Evolutionary conservation across 2,113 vertebrate species (phyloP).

Genomic region (Pachycephala philippinensis): DNA sequence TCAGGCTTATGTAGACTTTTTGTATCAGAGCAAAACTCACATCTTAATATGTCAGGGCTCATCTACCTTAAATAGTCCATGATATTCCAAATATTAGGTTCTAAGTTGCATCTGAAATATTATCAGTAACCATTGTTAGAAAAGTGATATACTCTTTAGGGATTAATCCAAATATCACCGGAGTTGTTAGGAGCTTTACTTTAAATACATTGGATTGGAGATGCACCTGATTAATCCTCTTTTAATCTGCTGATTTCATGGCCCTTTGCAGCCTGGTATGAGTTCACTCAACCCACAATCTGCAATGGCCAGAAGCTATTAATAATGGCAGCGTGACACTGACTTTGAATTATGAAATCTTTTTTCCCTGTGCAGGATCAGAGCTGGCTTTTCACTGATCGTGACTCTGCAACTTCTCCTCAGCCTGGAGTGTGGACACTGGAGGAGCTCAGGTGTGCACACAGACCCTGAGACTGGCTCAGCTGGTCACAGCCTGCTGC

Average conservation of each 20-base stretch:
- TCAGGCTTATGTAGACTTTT: background rate
- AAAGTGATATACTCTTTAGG: background rate
- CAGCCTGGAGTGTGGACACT: background rate
- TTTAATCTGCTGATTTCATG: background rate
- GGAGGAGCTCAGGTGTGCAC: background rate
- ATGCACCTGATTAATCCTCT: background rate
- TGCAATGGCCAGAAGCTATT: background rate
- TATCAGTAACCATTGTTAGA: background rate
- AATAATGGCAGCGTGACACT: background rate
- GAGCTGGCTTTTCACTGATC: fast-evolving
- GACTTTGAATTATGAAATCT: background rate
- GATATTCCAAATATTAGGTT: background rate
- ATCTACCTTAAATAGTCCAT: slow-evolving; percentile 29
- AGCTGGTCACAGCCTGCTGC: background rate
- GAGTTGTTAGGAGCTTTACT: background rate
- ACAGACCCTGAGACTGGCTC: background rate
- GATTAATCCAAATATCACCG: background rate
- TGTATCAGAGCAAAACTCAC: background rate
- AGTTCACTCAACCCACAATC: background rate
- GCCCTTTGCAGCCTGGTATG: background rate
- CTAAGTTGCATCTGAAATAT: background rate
- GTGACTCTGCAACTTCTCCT: background rate
- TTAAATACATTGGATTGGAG: background rate
- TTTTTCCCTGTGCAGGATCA: background rate
- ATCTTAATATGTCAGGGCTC: slow-evolving; percentile 24